A percentile compares a stretch with the other conserved stretches of the same genome.
Evolutionary conservation across 2,888 invertebrate genomes (phyloP).

Genomic region (Caradrina clavipalpis): DNA sequence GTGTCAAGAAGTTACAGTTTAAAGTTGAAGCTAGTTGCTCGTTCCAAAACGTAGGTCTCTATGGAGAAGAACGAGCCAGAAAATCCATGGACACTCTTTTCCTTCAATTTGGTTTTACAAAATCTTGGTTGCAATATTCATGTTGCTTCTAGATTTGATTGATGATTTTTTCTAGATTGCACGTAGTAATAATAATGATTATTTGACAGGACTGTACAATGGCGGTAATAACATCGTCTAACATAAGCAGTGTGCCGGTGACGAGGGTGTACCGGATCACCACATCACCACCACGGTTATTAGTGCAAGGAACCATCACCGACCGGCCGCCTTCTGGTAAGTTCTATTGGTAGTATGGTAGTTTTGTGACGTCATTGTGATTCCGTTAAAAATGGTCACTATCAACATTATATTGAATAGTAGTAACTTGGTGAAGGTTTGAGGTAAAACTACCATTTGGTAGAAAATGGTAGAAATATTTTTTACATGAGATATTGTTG

Average conservation of each 20-base stretch:
- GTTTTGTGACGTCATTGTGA: neutral
- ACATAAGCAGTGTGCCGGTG: slow-evolving; percentile 95
- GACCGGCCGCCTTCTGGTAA: slow-evolving; percentile 77
- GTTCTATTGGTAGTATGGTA: neutral
- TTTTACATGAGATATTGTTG: neutral
- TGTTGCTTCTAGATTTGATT: too few species aligned
- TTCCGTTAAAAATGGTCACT: too few species aligned
- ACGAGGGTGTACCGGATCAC: slow-evolving; percentile 94
- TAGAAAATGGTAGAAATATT: slow-evolving; percentile 33
- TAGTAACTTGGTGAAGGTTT: neutral
- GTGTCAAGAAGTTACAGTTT: too few species aligned
- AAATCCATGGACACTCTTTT: too few species aligned
- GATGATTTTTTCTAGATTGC: too few species aligned
- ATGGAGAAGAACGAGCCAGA: too few species aligned
- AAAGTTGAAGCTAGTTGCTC: too few species aligned
- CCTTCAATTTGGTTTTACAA: too few species aligned
- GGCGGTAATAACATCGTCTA: slow-evolving; percentile 96
- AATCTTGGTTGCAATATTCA: too few species aligned
- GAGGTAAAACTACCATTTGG: slow-evolving; percentile 28
- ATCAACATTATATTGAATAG: too few species aligned
- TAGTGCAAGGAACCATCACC: slow-evolving; percentile 91
- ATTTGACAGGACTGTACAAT: slow-evolving; percentile 93
- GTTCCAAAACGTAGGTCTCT: too few species aligned
- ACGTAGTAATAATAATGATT: too few species aligned
- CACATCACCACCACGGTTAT: slow-evolving; percentile 96